Conservation (phyloP, 2,888 invertebrate genomes). For the Andrena trimmerana region DNA sequence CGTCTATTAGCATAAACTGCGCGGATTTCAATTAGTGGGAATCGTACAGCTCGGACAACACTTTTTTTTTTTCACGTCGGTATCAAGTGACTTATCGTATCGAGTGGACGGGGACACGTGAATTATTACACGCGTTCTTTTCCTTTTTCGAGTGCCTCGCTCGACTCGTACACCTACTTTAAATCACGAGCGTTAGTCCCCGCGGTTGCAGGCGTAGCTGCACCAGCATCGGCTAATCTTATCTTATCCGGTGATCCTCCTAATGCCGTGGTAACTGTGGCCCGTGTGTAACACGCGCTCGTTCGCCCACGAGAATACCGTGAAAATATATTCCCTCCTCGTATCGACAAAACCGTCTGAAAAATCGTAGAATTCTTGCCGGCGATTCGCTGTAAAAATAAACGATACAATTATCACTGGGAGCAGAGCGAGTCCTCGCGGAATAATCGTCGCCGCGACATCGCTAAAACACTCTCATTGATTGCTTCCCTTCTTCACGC, state of each 20-base stretch:
- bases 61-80: not conserved
- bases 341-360: not conserved
- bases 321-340: constrained; percentile 43
- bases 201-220: constrained; percentile 61
- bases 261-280: constrained; percentile 69
- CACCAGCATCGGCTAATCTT: constrained; percentile 76
- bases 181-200: constrained; percentile 54
- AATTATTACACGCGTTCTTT: constrained; percentile 17
- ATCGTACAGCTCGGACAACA: not conserved
- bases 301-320: constrained; percentile 22
- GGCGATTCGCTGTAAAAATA: not conserved
- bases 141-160: constrained; percentile 3
- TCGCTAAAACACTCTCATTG: constrained; percentile 10
- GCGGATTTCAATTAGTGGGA: constrained; percentile 3
- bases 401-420: not conserved
- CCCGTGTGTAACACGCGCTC: constrained; percentile 52
- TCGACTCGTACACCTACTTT: constrained; percentile 33
- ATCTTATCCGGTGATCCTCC: constrained; percentile 81
- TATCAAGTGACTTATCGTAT: not conserved
- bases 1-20: constrained; percentile 10
- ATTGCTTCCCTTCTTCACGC: not conserved
- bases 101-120: constrained; percentile 8
- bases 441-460: too few relatives aligned
- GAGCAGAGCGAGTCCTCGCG: not conserved
- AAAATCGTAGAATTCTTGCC: too few relatives aligned